These are phyloP conservation scores for Cheilosia vulpina DNA, from an alignment of 2,888 invertebrate genomes.

Conservation along the genomic window DNA sequence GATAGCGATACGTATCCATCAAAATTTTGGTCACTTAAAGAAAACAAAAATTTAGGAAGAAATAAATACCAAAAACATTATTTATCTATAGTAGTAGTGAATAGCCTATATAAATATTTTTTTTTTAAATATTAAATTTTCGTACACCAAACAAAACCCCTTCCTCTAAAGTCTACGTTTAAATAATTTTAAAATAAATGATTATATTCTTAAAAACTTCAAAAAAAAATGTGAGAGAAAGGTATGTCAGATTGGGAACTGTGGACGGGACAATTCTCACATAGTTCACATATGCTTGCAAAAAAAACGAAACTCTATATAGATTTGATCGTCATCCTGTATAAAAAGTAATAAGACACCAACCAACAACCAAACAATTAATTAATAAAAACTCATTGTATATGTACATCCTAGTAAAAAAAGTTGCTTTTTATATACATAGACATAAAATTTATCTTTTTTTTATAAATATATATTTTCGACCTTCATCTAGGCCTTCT, in stretches of 20 bases:
- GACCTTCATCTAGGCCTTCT: conserved; percentile 63
- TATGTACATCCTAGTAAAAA: conserved; percentile 77
- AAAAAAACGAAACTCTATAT: conserved; percentile 74
- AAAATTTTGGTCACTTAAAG: conserved; percentile 66
- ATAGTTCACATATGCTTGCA: conserved; percentile 84
- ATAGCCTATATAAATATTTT: conserved; percentile 50
- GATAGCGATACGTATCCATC: conserved; percentile 82
- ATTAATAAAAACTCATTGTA: conserved; percentile 61
- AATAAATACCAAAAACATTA: conserved; percentile 39
- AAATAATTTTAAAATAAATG: conserved; percentile 75
- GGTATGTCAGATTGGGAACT: conserved; percentile 89
- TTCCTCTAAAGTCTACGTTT: conserved; percentile 68
- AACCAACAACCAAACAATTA: conserved; percentile 15
- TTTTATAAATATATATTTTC: conserved; percentile 44
- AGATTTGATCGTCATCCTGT: conserved; percentile 78
- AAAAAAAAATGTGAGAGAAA: conserved; percentile 77
- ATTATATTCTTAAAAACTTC: conserved; percentile 38
- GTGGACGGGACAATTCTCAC: conserved; percentile 91
- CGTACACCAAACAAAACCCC: conserved; percentile 57
- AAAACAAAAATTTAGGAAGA: conserved; percentile 65
- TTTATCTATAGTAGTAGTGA: conserved; percentile 46
- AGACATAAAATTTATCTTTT: conserved; percentile 48
- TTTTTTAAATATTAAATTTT: conserved; percentile 52
- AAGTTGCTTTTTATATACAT: conserved; percentile 61
- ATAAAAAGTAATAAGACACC: conserved; percentile 72